These are phyloP conservation scores for Ploceus nigricollis DNA, from an alignment of 2,113 vertebrate species.

Conservation along the genomic window DNA sequence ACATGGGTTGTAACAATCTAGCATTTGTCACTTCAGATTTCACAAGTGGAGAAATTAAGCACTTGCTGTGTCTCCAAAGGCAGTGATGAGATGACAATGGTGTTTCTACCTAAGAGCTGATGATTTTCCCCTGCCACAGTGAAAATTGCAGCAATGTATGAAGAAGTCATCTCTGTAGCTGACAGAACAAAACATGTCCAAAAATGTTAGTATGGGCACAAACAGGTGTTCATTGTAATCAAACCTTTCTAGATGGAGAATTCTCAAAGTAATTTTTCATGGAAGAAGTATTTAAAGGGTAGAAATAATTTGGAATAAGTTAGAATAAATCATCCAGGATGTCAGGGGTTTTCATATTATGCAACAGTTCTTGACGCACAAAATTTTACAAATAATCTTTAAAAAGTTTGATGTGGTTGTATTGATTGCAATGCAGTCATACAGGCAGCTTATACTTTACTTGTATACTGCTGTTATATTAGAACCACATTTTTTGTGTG, in stretches of 20 bases:
- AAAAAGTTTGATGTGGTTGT: fast-evolving
- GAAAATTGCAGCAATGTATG: not conserved
- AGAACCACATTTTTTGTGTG: not conserved
- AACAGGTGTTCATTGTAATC: not conserved
- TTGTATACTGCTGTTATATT: not conserved
- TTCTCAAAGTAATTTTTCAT: not conserved
- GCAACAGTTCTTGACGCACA: not conserved
- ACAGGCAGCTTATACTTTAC: not conserved
- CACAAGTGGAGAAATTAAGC: not conserved
- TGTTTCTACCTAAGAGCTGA: not conserved
- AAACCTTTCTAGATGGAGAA: not conserved
- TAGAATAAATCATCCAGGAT: not conserved
- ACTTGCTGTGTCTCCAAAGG: not conserved
- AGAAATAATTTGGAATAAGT: not conserved
- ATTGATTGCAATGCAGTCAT: not conserved
- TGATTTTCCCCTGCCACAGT: not conserved
- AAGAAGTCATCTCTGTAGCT: not conserved
- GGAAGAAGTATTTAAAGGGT: not conserved
- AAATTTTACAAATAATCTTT: not conserved
- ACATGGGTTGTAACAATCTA: not conserved
- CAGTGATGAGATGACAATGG: not conserved
- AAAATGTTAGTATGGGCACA: not conserved
- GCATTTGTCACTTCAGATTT: not conserved
- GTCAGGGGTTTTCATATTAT: not conserved
- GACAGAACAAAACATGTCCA: not conserved